Evolutionary conservation across 37 sponge, comb jelly and placozoan genomes (phyloP).

Genomic region (Haliclona indistincta): DNA sequence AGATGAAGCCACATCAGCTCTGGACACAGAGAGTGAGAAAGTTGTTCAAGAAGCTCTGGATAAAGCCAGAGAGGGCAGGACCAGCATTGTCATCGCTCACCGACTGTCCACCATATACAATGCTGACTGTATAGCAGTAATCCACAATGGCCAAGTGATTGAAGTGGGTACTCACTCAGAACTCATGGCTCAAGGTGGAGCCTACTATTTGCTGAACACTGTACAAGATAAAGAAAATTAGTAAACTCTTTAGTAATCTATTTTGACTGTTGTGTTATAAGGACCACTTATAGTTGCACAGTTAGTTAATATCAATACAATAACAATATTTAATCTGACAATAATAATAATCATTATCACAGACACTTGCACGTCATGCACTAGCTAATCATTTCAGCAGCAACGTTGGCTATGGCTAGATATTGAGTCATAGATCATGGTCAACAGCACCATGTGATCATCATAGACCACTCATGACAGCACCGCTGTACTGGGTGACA

Average conservation of each 20-base stretch:
- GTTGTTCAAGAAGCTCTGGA: conserved; percentile 95
- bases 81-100: conserved; percentile 92
- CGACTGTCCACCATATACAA: conserved; percentile 91
- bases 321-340: too few species aligned
- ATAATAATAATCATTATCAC: too few species aligned
- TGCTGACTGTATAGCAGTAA: conserved; percentile 85
- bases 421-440: too few species aligned
- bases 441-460: too few species aligned
- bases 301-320: too few species aligned
- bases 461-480: too few species aligned
- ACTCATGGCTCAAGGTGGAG: conserved; percentile 74
- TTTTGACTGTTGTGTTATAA: too few species aligned
- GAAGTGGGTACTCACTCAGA: conserved; percentile 80
- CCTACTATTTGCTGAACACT: conserved; percentile 80
- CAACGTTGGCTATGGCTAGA: too few species aligned
- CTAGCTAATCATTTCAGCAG: too few species aligned
- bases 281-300: too few species aligned
- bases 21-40: conserved; percentile 94
- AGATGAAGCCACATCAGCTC: conserved; percentile 93
- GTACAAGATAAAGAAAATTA: conserved; percentile 30
- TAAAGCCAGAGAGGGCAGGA: conserved; percentile 86
- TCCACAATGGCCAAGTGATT: conserved; percentile 80
- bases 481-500: too few species aligned
- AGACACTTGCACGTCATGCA: too few species aligned
- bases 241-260: background rate